phyloP scores from a whole-genome alignment of 2,113 vertebrate genomes.

The Tragelaphus imberbis region DNA sequence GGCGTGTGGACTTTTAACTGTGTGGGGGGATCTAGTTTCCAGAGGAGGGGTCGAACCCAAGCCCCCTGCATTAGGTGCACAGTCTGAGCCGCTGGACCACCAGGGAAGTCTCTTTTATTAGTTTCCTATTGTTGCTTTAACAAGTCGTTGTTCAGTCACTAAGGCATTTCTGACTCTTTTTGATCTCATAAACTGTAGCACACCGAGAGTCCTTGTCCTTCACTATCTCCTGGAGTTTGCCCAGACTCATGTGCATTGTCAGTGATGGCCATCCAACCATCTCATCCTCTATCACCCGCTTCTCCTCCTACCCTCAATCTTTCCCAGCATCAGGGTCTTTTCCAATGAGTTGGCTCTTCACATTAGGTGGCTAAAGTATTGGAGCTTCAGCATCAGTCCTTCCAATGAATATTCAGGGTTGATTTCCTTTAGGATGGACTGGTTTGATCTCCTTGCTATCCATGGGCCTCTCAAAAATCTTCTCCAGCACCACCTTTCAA shows the following conservation, averaged over 20 bases:
- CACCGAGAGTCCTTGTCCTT: background rate
- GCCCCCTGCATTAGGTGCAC: background rate
- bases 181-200: background rate
- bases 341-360: too few relatives aligned
- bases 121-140: background rate
- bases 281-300: background rate
- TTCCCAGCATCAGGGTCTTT: background rate
- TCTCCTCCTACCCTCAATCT: background rate
- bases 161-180: background rate
- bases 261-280: background rate
- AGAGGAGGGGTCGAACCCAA: background rate
- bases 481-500: too few relatives aligned
- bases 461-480: too few relatives aligned
- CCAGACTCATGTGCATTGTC: background rate
- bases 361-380: too few relatives aligned
- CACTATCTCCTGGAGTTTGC: background rate
- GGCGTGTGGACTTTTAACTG: background rate
- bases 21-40: background rate
- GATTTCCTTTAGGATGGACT: too few relatives aligned
- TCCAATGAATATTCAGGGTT: background rate
- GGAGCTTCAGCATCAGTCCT: too few relatives aligned
- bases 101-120: background rate
- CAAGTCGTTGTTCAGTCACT: background rate
- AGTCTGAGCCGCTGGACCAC: background rate
- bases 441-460: too few relatives aligned